Evolutionary conservation across 2,113 vertebrate species (phyloP).

Genomic region (Apodemus speciosus): DNA sequence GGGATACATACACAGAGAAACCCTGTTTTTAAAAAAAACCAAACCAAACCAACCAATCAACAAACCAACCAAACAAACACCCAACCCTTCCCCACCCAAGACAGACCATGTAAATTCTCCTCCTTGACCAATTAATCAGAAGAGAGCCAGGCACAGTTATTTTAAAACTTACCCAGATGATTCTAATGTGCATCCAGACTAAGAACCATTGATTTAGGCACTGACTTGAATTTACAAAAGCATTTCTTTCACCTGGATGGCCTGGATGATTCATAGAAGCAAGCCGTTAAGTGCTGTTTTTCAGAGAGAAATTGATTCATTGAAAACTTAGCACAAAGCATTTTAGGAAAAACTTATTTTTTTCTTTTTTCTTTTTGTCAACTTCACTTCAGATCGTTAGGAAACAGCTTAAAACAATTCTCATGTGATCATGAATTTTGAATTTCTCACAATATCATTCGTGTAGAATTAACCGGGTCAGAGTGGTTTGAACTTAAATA

Average conservation of each 20-base stretch:
- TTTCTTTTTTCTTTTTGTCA: slow-evolving; percentile 4
- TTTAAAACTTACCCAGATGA: slow-evolving; percentile 60
- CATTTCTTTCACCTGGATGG: slow-evolving; percentile 48
- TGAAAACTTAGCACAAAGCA: slow-evolving; percentile 26
- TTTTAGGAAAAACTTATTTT: slow-evolving; percentile 66
- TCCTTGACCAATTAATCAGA: slow-evolving; percentile 62
- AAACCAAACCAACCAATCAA: background rate
- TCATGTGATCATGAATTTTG: slow-evolving; percentile 55
- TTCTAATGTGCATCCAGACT: slow-evolving; percentile 53
- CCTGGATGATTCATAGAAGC: slow-evolving; percentile 49
- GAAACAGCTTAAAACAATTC: slow-evolving; percentile 57
- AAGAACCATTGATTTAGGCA: slow-evolving; percentile 55
- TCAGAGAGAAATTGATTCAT: slow-evolving; percentile 60
- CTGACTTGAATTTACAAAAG: slow-evolving; percentile 64
- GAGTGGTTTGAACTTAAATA: slow-evolving; percentile 51
- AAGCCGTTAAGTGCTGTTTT: slow-evolving; percentile 62
- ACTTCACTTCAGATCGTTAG: slow-evolving; percentile 60
- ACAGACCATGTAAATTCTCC: background rate
- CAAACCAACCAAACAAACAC: background rate
- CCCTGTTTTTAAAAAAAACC: background rate
- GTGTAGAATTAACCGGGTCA: slow-evolving; percentile 36
- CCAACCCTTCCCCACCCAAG: background rate
- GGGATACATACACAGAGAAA: background rate
- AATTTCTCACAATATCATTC: slow-evolving; percentile 37
- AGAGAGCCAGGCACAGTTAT: slow-evolving; percentile 44